phyloP scores from a whole-genome alignment of 2,888 invertebrate genomes.

The Idaea biselata region DNA sequence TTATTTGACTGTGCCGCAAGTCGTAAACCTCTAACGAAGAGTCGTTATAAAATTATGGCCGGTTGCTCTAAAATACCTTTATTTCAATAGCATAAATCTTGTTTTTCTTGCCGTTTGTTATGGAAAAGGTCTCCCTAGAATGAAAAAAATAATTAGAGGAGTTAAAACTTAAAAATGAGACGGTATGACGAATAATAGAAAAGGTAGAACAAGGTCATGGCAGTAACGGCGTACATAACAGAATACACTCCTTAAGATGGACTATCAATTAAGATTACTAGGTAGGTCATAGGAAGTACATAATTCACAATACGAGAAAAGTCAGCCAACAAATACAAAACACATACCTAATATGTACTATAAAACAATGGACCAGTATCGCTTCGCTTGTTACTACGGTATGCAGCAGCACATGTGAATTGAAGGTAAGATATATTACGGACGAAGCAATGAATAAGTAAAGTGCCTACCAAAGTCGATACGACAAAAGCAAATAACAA shows the following conservation, averaged over 20 bases:
- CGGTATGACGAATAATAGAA: not conserved
- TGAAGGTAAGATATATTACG: not conserved
- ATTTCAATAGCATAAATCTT: not conserved
- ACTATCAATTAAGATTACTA: not conserved
- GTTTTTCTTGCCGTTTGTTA: not conserved
- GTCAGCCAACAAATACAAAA: not conserved
- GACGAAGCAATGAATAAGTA: constrained; percentile 1
- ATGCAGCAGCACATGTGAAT: constrained; percentile 2
- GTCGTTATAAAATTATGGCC: not conserved
- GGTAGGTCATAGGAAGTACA: too few relatives aligned
- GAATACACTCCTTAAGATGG: not conserved
- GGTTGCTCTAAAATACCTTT: not conserved
- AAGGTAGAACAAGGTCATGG: not conserved
- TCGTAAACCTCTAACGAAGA: not conserved
- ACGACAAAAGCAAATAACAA: not conserved
- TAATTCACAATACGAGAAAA: not conserved
- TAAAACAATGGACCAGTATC: not conserved
- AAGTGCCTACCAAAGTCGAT: not conserved
- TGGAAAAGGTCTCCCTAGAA: not conserved
- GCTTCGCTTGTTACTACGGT: not conserved
- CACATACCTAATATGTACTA: not conserved
- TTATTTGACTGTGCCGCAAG: not conserved
- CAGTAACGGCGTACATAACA: not conserved
- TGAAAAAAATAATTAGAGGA: not conserved
- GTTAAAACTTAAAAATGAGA: not conserved